These are phyloP conservation scores for Hirundo rustica DNA, from an alignment of 2,797 vertebrate species.

Conservation along the genomic window DNA sequence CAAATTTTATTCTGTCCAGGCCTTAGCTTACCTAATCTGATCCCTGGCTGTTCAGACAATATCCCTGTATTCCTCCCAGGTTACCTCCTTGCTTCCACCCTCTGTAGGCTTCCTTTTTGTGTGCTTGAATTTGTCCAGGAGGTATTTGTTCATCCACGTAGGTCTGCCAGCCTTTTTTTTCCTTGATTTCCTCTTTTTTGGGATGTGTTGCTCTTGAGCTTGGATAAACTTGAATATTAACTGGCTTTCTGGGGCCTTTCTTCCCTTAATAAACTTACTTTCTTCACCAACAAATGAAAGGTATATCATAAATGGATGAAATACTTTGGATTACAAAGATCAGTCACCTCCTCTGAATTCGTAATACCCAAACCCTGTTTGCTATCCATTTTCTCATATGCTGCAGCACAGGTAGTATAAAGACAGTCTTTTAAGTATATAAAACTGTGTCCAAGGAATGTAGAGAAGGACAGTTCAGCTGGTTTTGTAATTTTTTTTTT, in stretches of 20 bases:
- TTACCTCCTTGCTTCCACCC: background rate
- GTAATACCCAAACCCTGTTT: background rate
- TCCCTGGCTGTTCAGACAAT: background rate
- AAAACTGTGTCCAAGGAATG: background rate
- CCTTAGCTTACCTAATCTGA: background rate
- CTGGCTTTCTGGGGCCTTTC: background rate
- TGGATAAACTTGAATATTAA: background rate
- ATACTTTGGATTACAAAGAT: background rate
- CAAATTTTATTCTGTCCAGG: background rate
- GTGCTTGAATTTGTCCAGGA: background rate
- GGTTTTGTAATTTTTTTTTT: background rate
- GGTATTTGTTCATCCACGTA: background rate
- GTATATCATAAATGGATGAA: background rate
- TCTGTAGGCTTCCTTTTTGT: background rate
- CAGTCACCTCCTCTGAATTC: background rate
- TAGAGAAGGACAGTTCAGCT: background rate
- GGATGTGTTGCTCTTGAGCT: background rate
- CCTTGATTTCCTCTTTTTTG: no score
- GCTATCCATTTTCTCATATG: background rate
- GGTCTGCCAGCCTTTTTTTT: background rate
- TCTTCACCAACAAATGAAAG: background rate
- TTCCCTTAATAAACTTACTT: background rate
- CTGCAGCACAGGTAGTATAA: background rate
- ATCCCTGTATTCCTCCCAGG: background rate
- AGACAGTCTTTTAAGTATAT: background rate